Evolutionary conservation across 2,888 invertebrate genomes (phyloP), one percentile per base, ranked within the genome.

Genomic region (Apodemia hepburni): DNA sequence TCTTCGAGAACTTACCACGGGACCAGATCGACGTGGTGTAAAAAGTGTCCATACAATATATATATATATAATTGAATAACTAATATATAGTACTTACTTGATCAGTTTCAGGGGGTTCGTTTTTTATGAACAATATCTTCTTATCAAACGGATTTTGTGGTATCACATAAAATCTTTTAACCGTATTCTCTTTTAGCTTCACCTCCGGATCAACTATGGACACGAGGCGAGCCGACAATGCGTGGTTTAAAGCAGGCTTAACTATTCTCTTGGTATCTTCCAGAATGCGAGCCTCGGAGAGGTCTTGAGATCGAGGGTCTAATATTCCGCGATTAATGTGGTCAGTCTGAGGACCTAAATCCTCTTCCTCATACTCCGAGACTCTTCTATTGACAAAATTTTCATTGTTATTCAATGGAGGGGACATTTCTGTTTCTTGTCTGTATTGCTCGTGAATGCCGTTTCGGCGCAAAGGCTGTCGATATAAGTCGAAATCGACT

Each of bases 81-180:
- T 8, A 33, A 8, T 33, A 8, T 0, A 47, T 17, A 22, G 0
- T 11, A 86, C 88, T 77, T 74, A 93, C 83, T 75, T 89, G 89
- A 63, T 82, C 79, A 78, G 89, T 71, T 63, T 93, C 93, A 58
- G 81, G 57, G 1, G 92, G 92, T 68, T 94, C 93, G 78, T 92
- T 94, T 78, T 95, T 95, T 66, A 94, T 93, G 62, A 95, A 90
- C 73, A 95, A 92, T 68, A 94, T 84, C 76, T 94, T 95, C 77
- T 95, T 94, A 60, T 95, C 94, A 17, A 88, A 75, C 49, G 78
- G 70, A 64, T 75, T 80, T 66, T 87, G 88, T n/a, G 92, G 92
- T 64, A 91, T 79, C 33, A 92, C 90, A 65, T 87, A 92, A 68
- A 87, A 82, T 61, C 85, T 74, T 69, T 85, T 86, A 4, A 85